Evolutionary conservation across 2,113 vertebrate genomes (phyloP).

Genomic region (Hassar affinis): DNA sequence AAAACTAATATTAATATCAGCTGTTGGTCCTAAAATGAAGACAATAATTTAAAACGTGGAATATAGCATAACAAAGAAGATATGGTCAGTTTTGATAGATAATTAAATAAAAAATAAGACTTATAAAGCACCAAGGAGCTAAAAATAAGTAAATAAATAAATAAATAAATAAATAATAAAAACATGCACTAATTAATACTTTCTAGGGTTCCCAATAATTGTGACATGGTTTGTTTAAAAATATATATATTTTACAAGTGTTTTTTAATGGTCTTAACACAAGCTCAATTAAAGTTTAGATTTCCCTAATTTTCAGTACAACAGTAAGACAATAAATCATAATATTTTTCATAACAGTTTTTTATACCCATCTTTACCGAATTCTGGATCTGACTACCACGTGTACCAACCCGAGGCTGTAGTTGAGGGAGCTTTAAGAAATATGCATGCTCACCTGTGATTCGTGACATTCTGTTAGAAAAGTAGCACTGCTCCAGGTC

Average conservation of each 20-base stretch:
- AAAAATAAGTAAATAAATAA: neutral
- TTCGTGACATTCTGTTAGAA: slow-evolving; percentile 94
- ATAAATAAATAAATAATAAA: neutral
- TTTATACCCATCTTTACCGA: neutral
- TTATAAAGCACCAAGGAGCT: neutral
- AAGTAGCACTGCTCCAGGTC: slow-evolving; percentile 99
- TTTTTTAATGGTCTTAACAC: neutral
- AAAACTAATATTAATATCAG: no score
- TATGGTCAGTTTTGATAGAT: no score
- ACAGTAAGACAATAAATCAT: neutral
- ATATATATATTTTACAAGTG: no score
- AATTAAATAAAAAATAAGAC: no score
- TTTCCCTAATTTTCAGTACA: neutral
- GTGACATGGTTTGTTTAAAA: no score
- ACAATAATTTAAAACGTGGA: no score
- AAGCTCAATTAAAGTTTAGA: neutral
- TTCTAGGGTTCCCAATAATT: neutral
- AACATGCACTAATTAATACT: neutral
- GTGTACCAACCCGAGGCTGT: neutral
- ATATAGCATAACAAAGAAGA: no score
- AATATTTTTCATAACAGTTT: neutral
- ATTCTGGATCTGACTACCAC: neutral
- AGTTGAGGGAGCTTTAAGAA: neutral
- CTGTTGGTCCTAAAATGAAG: no score
- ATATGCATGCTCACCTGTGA: slow-evolving; percentile 79